These are phyloP conservation scores for Melolontha melolontha DNA, from an alignment of 2,888 invertebrate species.

Conservation along the genomic window DNA sequence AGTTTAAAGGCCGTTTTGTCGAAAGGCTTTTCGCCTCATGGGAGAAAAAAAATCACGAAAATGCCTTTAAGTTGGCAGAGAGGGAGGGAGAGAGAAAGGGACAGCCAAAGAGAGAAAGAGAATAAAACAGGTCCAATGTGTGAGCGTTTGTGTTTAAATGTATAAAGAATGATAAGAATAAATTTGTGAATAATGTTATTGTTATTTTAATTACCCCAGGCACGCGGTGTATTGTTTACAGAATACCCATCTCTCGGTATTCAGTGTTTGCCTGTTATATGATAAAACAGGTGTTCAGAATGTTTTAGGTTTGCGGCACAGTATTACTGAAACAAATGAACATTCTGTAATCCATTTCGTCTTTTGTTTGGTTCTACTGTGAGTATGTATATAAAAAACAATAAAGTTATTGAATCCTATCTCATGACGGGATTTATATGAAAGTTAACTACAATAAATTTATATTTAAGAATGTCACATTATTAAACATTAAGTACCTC, in stretches of 20 bases:
- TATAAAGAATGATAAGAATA: constrained; percentile 21
- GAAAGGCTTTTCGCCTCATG: constrained; percentile 2
- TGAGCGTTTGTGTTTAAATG: constrained; percentile 5
- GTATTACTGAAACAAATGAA: constrained; percentile 3
- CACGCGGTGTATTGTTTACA: constrained; percentile 16
- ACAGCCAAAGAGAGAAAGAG: background rate
- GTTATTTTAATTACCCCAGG: constrained; percentile 33
- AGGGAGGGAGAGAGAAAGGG: background rate
- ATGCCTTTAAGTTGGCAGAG: background rate
- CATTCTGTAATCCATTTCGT: background rate
- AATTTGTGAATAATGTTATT: constrained; percentile 35
- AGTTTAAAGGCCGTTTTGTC: constrained; percentile 33
- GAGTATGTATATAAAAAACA: background rate
- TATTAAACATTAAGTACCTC: too few species aligned
- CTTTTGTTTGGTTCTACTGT: background rate
- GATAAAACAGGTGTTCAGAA: constrained; percentile 24
- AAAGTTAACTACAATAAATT: background rate
- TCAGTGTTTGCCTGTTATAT: constrained; percentile 10
- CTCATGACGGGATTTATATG: background rate
- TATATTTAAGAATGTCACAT: background rate
- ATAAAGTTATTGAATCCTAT: constrained; percentile 8
- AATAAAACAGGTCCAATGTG: too few species aligned
- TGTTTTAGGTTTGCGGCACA: constrained; percentile 18
- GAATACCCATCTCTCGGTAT: background rate
- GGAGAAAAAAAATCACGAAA: constrained; percentile 20